Evolutionary conservation across 2,888 invertebrate genomes (phyloP).

Genomic region (Agrotis exclamationis): DNA sequence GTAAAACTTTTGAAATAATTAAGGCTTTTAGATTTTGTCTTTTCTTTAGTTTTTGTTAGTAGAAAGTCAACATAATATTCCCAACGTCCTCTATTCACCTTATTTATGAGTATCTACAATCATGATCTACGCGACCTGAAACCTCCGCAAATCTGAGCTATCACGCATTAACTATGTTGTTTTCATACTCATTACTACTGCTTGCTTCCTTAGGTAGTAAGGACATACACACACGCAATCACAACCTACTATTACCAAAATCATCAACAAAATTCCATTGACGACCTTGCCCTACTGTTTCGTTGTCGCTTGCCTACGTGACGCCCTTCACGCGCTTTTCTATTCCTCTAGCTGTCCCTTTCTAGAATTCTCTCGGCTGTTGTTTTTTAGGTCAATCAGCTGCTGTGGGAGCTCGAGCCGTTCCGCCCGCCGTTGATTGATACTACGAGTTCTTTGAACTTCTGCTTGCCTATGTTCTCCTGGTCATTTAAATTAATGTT

Average conservation of each 20-base stretch:
- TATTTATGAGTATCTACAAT: conserved; percentile 14
- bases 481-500: conserved; percentile 48
- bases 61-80: neutral
- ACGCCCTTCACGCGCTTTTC: conserved; percentile 76
- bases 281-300: conserved; percentile 80
- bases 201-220: conserved; percentile 33
- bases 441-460: conserved; percentile 68
- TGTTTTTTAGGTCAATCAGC: conserved; percentile 77
- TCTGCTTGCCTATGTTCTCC: conserved; percentile 34
- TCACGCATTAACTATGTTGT: conserved; percentile 18
- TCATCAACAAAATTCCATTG: conserved; percentile 65
- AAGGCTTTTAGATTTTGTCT: neutral
- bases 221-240: conserved; percentile 41
- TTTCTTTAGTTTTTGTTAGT: neutral
- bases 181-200: conserved; percentile 13
- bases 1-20: neutral
- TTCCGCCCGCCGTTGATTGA: conserved; percentile 57
- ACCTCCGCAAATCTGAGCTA: conserved; percentile 11
- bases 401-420: conserved; percentile 64
- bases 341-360: conserved; percentile 69
- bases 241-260: conserved; percentile 49
- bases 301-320: conserved; percentile 80
- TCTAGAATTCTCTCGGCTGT: conserved; percentile 63
- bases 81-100: conserved; percentile 4
- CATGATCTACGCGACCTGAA: conserved; percentile 18